Conservation (phyloP, 2,888 invertebrate genomes). For the Temnothorax rugatulus region DNA sequence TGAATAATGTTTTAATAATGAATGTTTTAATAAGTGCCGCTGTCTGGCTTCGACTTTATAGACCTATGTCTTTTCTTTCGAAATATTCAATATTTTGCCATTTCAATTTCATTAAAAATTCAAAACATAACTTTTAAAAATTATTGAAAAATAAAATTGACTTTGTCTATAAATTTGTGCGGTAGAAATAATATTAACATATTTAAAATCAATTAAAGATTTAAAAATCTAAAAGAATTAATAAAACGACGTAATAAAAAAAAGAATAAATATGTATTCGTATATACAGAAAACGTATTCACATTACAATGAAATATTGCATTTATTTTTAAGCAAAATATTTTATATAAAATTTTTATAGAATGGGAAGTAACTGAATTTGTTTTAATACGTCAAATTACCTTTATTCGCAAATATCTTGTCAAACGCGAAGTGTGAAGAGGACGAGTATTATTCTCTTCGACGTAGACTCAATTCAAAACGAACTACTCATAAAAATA, state of each 20-base stretch:
- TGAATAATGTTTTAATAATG: not conserved
- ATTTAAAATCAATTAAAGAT: not conserved
- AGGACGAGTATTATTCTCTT: not conserved
- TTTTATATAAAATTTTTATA: not conserved
- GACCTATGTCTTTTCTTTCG: not conserved
- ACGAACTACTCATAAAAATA: slow-evolving; percentile 36
- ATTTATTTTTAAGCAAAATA: not conserved
- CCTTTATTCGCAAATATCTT: not conserved
- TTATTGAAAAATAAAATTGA: not conserved
- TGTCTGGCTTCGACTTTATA: not conserved
- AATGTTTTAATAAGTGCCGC: not conserved
- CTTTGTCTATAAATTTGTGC: not conserved
- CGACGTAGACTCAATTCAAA: slow-evolving; percentile 7
- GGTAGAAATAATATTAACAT: not conserved
- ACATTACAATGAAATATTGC: not conserved
- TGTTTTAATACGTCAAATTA: not conserved
- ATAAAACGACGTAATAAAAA: not conserved
- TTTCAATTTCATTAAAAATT: not conserved
- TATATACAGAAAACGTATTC: not conserved
- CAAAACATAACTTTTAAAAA: not conserved
- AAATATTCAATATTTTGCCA: not conserved
- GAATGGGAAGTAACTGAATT: not conserved
- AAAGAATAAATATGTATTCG: not conserved
- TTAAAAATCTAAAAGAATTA: not conserved
- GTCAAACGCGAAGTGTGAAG: not conserved